A percentile compares a stretch with the other conserved stretches of the same genome.
Evolutionary conservation across 2,888 invertebrate genomes (phyloP).

Genomic region (Drosophila sordidula): DNA sequence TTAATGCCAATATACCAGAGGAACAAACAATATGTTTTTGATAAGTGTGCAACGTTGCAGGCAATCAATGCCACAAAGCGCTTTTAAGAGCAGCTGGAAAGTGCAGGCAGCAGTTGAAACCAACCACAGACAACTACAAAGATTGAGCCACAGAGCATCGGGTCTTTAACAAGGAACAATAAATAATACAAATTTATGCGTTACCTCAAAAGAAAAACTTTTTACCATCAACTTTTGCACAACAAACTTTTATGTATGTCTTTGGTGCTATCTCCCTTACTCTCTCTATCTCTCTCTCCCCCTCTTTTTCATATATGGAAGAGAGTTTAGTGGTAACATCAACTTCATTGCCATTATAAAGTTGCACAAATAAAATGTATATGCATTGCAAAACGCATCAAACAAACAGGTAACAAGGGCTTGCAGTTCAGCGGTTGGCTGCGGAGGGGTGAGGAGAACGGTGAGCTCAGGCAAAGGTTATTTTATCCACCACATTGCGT

Average conservation of each 20-base stretch:
- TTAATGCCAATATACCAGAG: conserved; percentile 1
- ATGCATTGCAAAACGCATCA: conserved; percentile 72
- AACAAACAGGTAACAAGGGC: conserved; percentile 43
- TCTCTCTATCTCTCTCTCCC: not conserved
- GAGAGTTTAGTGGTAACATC: conserved; percentile 59
- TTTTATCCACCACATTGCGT: conserved; percentile 30
- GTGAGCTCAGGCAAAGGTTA: not conserved
- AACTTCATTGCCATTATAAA: conserved; percentile 77
- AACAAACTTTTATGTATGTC: conserved; percentile 47
- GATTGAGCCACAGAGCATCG: conserved; percentile 1
- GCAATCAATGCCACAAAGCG: conserved; percentile 43
- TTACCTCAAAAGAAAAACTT: conserved; percentile 61
- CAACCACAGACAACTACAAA: conserved; percentile 10
- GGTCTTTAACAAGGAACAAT: conserved; percentile 48
- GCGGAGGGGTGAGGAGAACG: not conserved
- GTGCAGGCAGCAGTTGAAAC: conserved; percentile 8
- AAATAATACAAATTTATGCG: conserved; percentile 76
- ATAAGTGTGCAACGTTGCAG: conserved; percentile 1
- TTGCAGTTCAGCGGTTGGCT: not conserved
- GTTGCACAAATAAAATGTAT: conserved; percentile 75
- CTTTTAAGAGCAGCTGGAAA: conserved; percentile 32
- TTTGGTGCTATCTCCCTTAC: conserved; percentile 22
- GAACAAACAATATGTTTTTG: conserved; percentile 8
- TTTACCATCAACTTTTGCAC: conserved; percentile 56
- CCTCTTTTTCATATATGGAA: not conserved